Base-by-base conservation (phyloP, 2,888 invertebrate genomes). In the Tinea trinotella region DNA sequence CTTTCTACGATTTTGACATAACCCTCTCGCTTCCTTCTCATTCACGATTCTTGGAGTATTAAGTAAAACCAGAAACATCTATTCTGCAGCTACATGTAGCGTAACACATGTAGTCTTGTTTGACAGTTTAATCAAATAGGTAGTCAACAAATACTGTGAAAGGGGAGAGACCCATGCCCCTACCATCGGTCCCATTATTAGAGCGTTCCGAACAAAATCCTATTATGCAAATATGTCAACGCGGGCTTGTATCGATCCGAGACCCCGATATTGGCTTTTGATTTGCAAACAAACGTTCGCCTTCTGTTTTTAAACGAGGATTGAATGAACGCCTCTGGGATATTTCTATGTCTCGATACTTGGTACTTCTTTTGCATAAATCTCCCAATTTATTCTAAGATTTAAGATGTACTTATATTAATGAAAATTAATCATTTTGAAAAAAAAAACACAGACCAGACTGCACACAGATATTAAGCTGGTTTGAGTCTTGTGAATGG, bases 201-300 rank as follows among this genome's bases (percentile, higher is more conserved):
- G 53, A 53, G 40, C 53, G 62, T 59, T 60, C 61, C 64, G 60
- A 65, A 65, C 69, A 61, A 79, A 81, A 79, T 78, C 78, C 76
- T 79, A 77, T 79, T 80, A 80, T 82, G 83, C 74, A 80, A 82
- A 82, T 82, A 76, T 72, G 67, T 74, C 70, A 75, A 78, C 56
- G 77, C 76, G 72, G 62, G 65, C 67, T 68, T 74, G 72, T 78
- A 83, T 83, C 70, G 83, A 82, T 81, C 77, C 64, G 58, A 61
- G 59, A 60, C 58, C n/a, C 64, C 63, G 74, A 77, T 80, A 83
- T 83, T 80, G 79, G 76, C 72, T 71, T 79, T 79, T 80, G 83
- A 81, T 82, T 82, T 71, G 74, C 74, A 76, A 82, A 82, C 77
- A 80, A 80, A 77, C 56, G 46, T 69, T 61, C 56, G 71, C 70